Evolutionary conservation across 1,140 invertebrate genomes (phyloP).

Genomic region (Drosophila kikkawai): DNA sequence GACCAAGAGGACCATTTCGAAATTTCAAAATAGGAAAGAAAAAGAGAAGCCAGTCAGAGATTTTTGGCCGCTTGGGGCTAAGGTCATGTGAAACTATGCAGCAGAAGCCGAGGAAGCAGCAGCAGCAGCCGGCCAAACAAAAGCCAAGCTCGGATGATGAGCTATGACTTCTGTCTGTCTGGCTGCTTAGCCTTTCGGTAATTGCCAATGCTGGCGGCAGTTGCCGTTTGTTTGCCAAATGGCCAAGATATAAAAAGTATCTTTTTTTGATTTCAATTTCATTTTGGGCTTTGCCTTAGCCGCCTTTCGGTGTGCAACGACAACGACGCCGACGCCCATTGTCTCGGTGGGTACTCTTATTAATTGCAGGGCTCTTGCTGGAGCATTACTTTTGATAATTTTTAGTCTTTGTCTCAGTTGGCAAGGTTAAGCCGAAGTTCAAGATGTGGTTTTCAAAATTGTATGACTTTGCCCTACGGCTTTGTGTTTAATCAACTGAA

Average conservation of each 20-base stretch:
- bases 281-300: slow-evolving; percentile 27
- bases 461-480: slow-evolving; percentile 34
- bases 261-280: slow-evolving; percentile 55
- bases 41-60: slow-evolving; percentile 43
- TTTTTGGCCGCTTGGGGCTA: slow-evolving; percentile 58
- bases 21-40: slow-evolving; percentile 55
- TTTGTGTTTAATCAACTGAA: slow-evolving; percentile 34
- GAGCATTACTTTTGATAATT: slow-evolving; percentile 44
- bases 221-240: slow-evolving; percentile 57
- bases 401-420: slow-evolving; percentile 39
- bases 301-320: slow-evolving; percentile 55
- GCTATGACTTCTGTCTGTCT: slow-evolving; percentile 64
- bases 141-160: slow-evolving; percentile 62
- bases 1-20: slow-evolving; percentile 53
- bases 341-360: slow-evolving; percentile 56
- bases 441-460: slow-evolving; percentile 35
- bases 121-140: slow-evolving; percentile 26
- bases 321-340: slow-evolving; percentile 59
- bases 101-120: slow-evolving; percentile 25
- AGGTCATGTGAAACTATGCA: slow-evolving; percentile 78
- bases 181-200: slow-evolving; percentile 67
- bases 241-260: slow-evolving; percentile 54
- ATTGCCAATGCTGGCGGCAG: slow-evolving; percentile 69
- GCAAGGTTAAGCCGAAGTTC: slow-evolving; percentile 59
- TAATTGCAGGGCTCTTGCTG: slow-evolving; percentile 47